Conservation (phyloP, 2,888 invertebrate genomes). For the Sarcophaga caerulescens region DNA sequence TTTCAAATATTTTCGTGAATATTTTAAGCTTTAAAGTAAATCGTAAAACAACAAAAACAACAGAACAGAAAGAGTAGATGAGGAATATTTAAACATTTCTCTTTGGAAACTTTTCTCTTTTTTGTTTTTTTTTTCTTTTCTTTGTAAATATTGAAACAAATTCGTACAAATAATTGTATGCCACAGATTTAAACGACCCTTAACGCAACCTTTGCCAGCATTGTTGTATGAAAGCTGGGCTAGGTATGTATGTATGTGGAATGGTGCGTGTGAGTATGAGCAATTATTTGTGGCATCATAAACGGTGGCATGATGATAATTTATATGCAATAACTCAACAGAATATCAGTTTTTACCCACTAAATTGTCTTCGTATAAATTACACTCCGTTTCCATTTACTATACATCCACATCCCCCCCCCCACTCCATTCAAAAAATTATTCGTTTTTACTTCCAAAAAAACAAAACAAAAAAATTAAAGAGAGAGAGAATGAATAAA, state of each 20-base stretch:
- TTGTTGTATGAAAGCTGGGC: not conserved
- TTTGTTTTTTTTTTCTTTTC: not conserved
- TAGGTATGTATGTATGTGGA: not conserved
- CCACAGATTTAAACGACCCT: constrained; percentile 43
- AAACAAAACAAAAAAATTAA: not conserved
- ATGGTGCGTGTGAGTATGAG: not conserved
- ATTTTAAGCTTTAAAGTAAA: constrained; percentile 37
- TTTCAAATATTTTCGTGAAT: not conserved
- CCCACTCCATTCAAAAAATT: not conserved
- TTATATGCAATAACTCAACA: constrained; percentile 64
- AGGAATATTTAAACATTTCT: constrained; percentile 25
- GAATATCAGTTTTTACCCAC: constrained; percentile 62
- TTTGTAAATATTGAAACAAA: constrained; percentile 31
- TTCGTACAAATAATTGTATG: constrained; percentile 17
- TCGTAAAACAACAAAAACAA: not conserved
- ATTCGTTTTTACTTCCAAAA: constrained; percentile 26
- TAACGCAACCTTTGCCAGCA: constrained; percentile 41
- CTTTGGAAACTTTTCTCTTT: not conserved
- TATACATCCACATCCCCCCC: not conserved
- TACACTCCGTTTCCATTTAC: constrained; percentile 28
- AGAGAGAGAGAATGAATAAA: not conserved
- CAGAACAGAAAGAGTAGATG: constrained; percentile 2
- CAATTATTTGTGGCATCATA: constrained; percentile 21
- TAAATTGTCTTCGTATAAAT: constrained; percentile 61
- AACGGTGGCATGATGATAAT: constrained; percentile 55